A percentile compares a stretch with the other conserved stretches of the same genome.
Conservation (phyloP, 2,797 vertebrate genomes). For the Ambastaia sidthimunki region DNA sequence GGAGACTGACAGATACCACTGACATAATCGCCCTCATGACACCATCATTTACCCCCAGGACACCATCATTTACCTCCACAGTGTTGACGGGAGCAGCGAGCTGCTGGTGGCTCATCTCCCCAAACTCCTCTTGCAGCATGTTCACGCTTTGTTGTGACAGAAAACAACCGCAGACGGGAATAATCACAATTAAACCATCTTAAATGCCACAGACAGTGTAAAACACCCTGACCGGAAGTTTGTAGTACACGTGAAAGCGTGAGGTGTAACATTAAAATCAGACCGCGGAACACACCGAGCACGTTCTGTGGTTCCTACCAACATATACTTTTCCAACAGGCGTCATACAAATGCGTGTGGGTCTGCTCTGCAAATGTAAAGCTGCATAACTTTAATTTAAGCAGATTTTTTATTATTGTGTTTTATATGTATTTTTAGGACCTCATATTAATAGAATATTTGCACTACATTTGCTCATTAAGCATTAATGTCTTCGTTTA, state of each 20-base stretch:
- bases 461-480: too few species aligned
- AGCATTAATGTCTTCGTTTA: too few species aligned
- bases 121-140: conserved; percentile 81
- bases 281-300: conserved; percentile 14
- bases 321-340: too few species aligned
- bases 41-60: background rate
- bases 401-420: too few species aligned
- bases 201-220: background rate
- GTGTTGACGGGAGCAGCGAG: conserved; percentile 87
- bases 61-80: conserved; percentile 80
- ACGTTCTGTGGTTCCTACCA: conserved; percentile 17
- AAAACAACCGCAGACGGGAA: conserved; percentile 5
- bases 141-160: conserved; percentile 78
- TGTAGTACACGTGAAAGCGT: conserved; percentile 44
- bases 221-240: conserved; percentile 36
- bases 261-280: conserved; percentile 13
- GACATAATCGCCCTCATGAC: background rate
- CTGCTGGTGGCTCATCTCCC: conserved; percentile 79
- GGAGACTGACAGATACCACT: background rate
- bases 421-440: too few species aligned
- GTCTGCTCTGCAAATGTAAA: too few species aligned
- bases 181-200: conserved; percentile 2
- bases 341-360: too few species aligned
- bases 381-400: too few species aligned
- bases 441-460: too few species aligned